Conservation (phyloP, 2,888 invertebrate genomes). For the Limnephilus marmoratus region DNA sequence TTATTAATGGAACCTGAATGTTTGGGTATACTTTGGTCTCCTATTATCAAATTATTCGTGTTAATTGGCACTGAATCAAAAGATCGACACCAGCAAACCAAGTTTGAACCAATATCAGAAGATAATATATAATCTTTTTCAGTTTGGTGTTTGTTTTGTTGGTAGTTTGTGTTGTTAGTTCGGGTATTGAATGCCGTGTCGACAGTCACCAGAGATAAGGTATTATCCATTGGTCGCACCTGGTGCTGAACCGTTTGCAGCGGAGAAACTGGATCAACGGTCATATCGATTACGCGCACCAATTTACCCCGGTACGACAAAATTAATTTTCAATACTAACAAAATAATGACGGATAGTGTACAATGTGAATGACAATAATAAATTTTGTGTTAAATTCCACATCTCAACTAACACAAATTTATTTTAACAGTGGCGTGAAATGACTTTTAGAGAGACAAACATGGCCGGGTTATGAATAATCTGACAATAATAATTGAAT, state of each 20-base stretch:
- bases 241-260: constrained; percentile 14
- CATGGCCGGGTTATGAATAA: no score
- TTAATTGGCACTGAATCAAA: background rate
- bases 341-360: background rate
- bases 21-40: background rate
- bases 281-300: background rate
- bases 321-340: background rate
- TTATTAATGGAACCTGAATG: background rate
- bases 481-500: no score
- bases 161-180: background rate
- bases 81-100: background rate
- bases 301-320: background rate
- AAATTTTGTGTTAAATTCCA: no score
- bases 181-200: background rate
- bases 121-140: background rate
- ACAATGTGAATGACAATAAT: background rate
- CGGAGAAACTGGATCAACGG: constrained; percentile 13
- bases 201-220: constrained; percentile 34
- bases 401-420: background rate
- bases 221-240: constrained; percentile 29
- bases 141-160: background rate
- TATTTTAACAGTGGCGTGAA: background rate
- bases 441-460: no score
- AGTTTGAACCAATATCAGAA: background rate
- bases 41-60: background rate